Evolutionary conservation across 2,888 invertebrate species (phyloP), one percentile per base, ranked within the genome.

Genomic region (Ormyrus rosae): DNA sequence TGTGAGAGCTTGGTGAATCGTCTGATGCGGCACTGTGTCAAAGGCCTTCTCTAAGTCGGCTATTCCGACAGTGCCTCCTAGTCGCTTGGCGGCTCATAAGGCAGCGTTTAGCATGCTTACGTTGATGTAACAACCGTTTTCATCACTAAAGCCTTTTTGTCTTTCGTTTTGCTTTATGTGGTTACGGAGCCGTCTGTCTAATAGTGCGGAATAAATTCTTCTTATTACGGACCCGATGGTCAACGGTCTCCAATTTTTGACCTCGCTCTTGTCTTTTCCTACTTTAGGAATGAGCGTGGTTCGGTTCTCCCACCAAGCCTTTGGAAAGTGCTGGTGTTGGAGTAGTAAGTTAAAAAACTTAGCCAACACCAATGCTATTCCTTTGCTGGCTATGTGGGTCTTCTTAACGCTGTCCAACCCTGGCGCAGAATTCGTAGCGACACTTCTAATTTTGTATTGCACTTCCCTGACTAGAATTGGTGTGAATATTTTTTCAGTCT

Each of bases 111-210:
- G 76, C 3, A 11, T n/a, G 7, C 45, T 3, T 0, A 76, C 75
- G 65, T 85, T 85, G 0, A 58, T 46, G 5, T 76, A 79, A 19
- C 85, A 86, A 0, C 85, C 86, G 9, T 84, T 82, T 63, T 88
- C 88, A 1, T 79, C 69, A 0, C 86, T 85, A 71, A 88, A 89
- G 2, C 86, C 87, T 76, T 88, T 89, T 81, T 89, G 89, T 0
- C 89, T 80, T 5, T 85, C 81, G 13, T 70, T 74, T 56, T 85
- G 83, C 2, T 50, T 60, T 19, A 19, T 19, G 19, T 19, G 1
- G 2, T 19, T 2, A 2, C 19, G 19, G 2, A 19, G 19, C 19
- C 85, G 85, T 10, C 81, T 58, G 74, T 88, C 88, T 0, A 89
- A 63, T 9, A 89, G 77, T 0, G 85, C 84, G 73, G 86, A 87